Evolutionary conservation across 2,888 invertebrate species (phyloP).

Genomic region (Agrochola macilenta): DNA sequence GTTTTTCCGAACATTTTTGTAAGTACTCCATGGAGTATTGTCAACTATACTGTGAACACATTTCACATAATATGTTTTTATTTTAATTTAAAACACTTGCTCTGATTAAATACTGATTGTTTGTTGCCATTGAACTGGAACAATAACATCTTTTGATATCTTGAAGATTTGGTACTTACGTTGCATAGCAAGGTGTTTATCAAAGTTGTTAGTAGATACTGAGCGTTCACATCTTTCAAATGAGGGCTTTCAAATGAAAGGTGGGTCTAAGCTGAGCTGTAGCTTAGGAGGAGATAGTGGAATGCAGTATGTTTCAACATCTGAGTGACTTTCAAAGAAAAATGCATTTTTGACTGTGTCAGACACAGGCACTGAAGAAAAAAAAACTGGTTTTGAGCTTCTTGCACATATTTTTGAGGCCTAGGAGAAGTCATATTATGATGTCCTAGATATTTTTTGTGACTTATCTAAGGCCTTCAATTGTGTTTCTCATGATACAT

Average conservation of each 20-base stretch:
- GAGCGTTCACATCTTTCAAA: background rate
- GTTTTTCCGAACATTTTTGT: background rate
- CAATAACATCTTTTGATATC: background rate
- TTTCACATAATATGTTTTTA: background rate
- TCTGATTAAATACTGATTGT: background rate
- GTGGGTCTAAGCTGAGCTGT: background rate
- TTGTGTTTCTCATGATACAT: too few species aligned
- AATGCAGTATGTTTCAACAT: background rate
- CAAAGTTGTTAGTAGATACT: background rate
- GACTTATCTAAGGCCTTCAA: too few species aligned
- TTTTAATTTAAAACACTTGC: background rate
- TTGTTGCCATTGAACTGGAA: too few species aligned
- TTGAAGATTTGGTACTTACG: background rate
- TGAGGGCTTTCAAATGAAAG: background rate
- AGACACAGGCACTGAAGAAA: background rate
- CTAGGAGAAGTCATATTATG: too few species aligned
- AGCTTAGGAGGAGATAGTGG: background rate
- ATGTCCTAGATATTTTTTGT: too few species aligned
- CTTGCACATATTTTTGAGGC: too few species aligned
- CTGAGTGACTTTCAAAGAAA: background rate
- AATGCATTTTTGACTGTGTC: background rate
- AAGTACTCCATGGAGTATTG: background rate
- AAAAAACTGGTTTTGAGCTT: too few species aligned
- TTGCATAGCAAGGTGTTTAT: background rate
- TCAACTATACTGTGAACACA: background rate